phyloP scores from a whole-genome alignment of 2,888 invertebrate species.

The Eupelmus urozonus region DNA sequence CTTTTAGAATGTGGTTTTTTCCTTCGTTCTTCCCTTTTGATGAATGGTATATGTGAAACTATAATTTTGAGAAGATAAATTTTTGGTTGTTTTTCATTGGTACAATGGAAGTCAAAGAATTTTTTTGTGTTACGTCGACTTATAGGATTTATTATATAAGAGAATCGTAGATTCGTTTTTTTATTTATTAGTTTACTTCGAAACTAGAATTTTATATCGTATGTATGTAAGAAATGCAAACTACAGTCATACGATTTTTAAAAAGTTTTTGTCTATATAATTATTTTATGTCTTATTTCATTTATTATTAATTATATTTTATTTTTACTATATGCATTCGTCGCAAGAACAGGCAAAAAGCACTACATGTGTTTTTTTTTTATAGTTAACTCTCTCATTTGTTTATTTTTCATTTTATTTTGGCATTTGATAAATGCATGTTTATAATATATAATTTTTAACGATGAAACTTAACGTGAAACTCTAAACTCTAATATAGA shows the following conservation, averaged over 20 bases:
- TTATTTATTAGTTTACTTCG: slow-evolving; percentile 26
- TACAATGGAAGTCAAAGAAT: slow-evolving; percentile 48
- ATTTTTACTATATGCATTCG: slow-evolving; percentile 43
- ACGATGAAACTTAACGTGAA: slow-evolving; percentile 53
- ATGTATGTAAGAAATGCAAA: slow-evolving; percentile 53
- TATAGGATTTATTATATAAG: slow-evolving; percentile 43
- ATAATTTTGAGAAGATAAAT: too few relatives aligned
- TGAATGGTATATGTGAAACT: slow-evolving; percentile 7
- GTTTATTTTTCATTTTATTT: slow-evolving; percentile 31
- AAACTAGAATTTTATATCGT: slow-evolving; percentile 50
- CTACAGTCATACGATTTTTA: slow-evolving; percentile 53
- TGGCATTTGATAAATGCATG: slow-evolving; percentile 37
- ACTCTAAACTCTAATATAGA: slow-evolving; percentile 55
- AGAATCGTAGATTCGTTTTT: slow-evolving; percentile 28
- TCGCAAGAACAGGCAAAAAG: slow-evolving; percentile 53
- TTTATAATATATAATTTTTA: slow-evolving; percentile 52
- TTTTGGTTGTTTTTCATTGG: slow-evolving; percentile 40
- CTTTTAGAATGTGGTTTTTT: slow-evolving; percentile 40
- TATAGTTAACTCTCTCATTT: slow-evolving; percentile 46
- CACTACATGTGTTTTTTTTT: slow-evolving; percentile 41
- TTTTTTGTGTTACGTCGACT: slow-evolving; percentile 43
- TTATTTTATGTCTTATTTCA: slow-evolving; percentile 32
- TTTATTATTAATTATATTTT: slow-evolving; percentile 41
- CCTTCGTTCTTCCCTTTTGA: slow-evolving; percentile 10
- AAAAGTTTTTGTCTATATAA: slow-evolving; percentile 47